Evolutionary conservation across 2,797 vertebrate species (phyloP), one percentile per base, ranked within the genome.

Genomic region (Phrynocephalus forsythii): DNA sequence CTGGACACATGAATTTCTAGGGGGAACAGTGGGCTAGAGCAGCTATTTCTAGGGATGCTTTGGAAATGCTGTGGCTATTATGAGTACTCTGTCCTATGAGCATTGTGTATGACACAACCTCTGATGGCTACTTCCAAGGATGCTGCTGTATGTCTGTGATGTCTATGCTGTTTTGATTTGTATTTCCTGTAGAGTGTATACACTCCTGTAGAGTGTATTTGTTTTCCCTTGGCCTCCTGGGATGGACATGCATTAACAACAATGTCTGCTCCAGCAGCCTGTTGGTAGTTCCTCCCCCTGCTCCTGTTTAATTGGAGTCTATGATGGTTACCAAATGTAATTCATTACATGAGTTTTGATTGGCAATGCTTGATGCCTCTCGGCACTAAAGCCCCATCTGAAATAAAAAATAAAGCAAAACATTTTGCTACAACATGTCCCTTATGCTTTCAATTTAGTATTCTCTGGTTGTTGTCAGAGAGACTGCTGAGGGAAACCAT

Each of bases 321-420:
- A 66, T 33, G 83, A 66, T 77, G 28, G 72, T 88, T 83, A 1
- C 26, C 87, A 68, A 86, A 24, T 1, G 69, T 69, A 16, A 63
- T 72, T 93, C 79, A 18, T 63, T 63, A 38, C 13, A 48, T 6
- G 78, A 86, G 83, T 84, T 86, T 84, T 84, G 89, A 89, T 52
- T 90, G 93, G 87, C 56, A 8, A 3, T 20, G 82, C 16, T 80
- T 5, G 85, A 1, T 87, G 87, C 91, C 94, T 86, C 79, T 28
- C 22, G 93, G 93, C 86, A 80, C 84, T 79, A 4, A 3, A 77
- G 86, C 89, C 50, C 50, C 22, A 28, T 89, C 88, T 82, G 86
- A 90, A 91, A 78, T 77, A 44, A 88, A 91, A 86, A 88, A 83
- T 87, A 72, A 90, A 89, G 71, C 72, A 60, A 87, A 92, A n/a